Evolutionary conservation across 2,797 vertebrate species (phyloP).

Genomic region (Pipistrellus pipistrellus): DNA sequence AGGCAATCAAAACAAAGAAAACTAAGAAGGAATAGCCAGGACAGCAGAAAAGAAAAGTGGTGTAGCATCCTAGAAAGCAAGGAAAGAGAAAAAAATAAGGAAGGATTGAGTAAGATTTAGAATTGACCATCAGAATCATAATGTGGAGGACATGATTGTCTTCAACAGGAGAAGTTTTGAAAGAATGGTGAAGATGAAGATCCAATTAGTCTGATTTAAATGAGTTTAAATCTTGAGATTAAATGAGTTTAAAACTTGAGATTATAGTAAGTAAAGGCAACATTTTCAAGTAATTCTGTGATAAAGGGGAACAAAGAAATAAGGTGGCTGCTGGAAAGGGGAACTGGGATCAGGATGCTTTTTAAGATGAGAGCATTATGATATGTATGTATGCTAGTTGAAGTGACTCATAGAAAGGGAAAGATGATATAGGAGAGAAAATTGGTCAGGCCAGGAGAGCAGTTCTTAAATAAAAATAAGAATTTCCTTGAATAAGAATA

Average conservation of each 20-base stretch:
- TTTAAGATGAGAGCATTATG: background rate
- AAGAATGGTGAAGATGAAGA: background rate
- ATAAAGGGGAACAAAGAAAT: background rate
- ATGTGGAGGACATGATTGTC: background rate
- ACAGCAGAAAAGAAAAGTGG: background rate
- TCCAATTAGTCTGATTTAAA: background rate
- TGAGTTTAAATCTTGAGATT: background rate
- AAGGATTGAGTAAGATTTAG: background rate
- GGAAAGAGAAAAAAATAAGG: background rate
- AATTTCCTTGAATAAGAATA: background rate
- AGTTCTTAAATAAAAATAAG: background rate
- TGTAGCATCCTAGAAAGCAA: background rate
- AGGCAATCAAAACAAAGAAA: background rate
- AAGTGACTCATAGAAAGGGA: background rate
- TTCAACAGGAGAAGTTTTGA: background rate
- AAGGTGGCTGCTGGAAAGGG: background rate
- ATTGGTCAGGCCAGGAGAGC: background rate
- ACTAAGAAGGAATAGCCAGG: background rate
- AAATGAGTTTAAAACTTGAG: constrained; percentile 7
- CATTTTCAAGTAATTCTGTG: background rate
- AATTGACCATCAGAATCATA: background rate
- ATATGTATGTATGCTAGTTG: background rate
- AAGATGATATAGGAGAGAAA: background rate
- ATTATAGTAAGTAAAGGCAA: background rate
- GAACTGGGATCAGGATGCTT: background rate